Evolutionary conservation across 2,113 vertebrate species (phyloP), one percentile per base, ranked within the genome.

Genomic region (Megalops atlanticus): DNA sequence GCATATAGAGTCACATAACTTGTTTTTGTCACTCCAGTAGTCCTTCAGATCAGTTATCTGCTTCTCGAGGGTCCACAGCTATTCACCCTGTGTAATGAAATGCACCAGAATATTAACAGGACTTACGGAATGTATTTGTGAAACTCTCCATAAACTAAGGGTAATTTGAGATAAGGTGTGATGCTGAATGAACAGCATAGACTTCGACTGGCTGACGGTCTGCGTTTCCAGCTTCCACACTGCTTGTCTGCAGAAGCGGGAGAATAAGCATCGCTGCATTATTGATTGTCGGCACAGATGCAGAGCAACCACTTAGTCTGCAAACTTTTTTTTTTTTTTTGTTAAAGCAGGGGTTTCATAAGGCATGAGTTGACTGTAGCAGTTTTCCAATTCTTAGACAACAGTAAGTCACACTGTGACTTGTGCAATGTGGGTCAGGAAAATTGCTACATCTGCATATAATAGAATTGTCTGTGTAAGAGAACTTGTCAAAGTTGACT

Each of bases 391-490:
- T 78, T 78, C 71, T 40, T 38, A 27, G 38, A 38, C 18, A 38
- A 72, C 36, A 38, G 70, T 12, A 38, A 69, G 54, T 78, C 54
- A 78, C 2, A 39, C 21, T n/a, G 21, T 58, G 14, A 45, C 43
- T 47, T 77, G 24, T 78, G 77, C 16, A 68, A 45, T 64, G 54
- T 68, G 64, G 39, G 27, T 33, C 35, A 27, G 76, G 52, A 64
- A 14, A 43, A 79, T 43, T 11, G 24, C 40, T 14, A 24, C 31
- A 27, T 8, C 27, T 4, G 7, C 64, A 69, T 69, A 1, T 15
- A 71, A n/a, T n/a, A n/a, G n/a, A n/a, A n/a, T n/a, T n/a, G n/a
- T 33, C 45, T 33, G 43, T 76, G 74, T 76, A 52, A 76, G 45
- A 43, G 68, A 79, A 35, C 18, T 47, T 72, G 68, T 40, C 54